Evolutionary conservation across 2,888 invertebrate species (phyloP).

Genomic region (Junonia oenone): DNA sequence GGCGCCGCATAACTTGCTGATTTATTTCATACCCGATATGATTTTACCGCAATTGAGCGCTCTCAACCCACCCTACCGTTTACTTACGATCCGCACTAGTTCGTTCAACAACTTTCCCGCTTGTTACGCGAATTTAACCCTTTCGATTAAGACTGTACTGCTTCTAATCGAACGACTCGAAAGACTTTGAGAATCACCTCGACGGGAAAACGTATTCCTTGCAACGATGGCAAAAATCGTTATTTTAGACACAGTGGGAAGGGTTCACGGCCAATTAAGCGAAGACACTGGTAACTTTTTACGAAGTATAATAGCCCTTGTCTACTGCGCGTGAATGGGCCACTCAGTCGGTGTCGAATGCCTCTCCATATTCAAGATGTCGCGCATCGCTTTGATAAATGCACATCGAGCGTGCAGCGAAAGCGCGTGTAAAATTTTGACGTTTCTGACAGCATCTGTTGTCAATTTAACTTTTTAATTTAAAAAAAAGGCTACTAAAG

Average conservation of each 20-base stretch:
- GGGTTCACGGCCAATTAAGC: slow-evolving; percentile 58
- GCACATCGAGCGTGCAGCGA: slow-evolving; percentile 40
- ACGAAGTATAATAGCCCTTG: slow-evolving; percentile 51
- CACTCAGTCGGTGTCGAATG: slow-evolving; percentile 67
- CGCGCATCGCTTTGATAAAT: slow-evolving; percentile 58
- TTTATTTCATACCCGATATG: slow-evolving; percentile 74
- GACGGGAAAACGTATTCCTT: neutral
- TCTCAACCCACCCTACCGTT: slow-evolving; percentile 39
- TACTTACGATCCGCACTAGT: slow-evolving; percentile 33
- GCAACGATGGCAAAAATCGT: slow-evolving; percentile 16
- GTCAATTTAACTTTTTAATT: neutral
- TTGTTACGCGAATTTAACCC: slow-evolving; percentile 25
- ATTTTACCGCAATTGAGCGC: slow-evolving; percentile 66
- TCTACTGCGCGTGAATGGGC: slow-evolving; percentile 54
- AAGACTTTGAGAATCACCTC: neutral
- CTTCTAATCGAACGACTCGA: slow-evolving; percentile 8
- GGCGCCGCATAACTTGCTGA: slow-evolving; percentile 58
- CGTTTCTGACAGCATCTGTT: neutral
- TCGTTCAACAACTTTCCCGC: neutral
- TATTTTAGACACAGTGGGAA: slow-evolving; percentile 31
- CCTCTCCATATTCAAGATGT: slow-evolving; percentile 60
- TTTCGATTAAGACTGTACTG: slow-evolving; percentile 17
- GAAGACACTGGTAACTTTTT: slow-evolving; percentile 56
- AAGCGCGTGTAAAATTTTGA: slow-evolving; percentile 1
- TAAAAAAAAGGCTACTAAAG: neutral